A percentile compares a stretch with the other conserved stretches of the same genome.
Conservation (phyloP, 2,888 invertebrate genomes). For the Epinotia ramella region DNA sequence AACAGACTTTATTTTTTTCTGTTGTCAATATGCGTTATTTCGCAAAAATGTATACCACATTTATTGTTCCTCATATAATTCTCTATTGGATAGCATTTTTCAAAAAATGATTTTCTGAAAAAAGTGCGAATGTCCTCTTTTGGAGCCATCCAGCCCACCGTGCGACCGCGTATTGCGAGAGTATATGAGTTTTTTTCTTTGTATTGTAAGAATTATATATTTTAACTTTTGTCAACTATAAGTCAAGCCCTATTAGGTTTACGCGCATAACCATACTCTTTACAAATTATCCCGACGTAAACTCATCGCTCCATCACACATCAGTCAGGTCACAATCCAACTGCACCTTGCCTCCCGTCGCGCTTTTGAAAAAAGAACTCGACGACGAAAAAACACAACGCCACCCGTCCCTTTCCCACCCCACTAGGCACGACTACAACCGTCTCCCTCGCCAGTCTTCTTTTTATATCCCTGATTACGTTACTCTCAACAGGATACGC, state of each 20-base stretch:
- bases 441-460: slow-evolving; percentile 66
- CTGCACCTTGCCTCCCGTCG: slow-evolving; percentile 82
- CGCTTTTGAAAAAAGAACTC: slow-evolving; percentile 77
- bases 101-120: too few relatives aligned
- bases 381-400: slow-evolving; percentile 65
- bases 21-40: too few relatives aligned
- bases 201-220: too few relatives aligned
- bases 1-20: too few relatives aligned
- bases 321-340: slow-evolving; percentile 76
- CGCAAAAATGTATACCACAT: too few relatives aligned
- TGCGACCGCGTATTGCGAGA: too few relatives aligned
- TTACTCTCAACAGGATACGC: slow-evolving; percentile 69
- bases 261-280: background rate
- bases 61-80: too few relatives aligned
- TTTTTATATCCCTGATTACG: slow-evolving; percentile 81
- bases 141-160: too few relatives aligned
- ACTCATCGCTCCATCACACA: slow-evolving; percentile 63
- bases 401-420: slow-evolving; percentile 57
- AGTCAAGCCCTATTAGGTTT: background rate
- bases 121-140: too few relatives aligned
- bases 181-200: too few relatives aligned
- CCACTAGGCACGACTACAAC: slow-evolving; percentile 48
- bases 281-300: background rate
- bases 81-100: too few relatives aligned
- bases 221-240: background rate